Evolutionary conservation across 2,797 vertebrate species (phyloP).

Genomic region (Sitta carolinensis): DNA sequence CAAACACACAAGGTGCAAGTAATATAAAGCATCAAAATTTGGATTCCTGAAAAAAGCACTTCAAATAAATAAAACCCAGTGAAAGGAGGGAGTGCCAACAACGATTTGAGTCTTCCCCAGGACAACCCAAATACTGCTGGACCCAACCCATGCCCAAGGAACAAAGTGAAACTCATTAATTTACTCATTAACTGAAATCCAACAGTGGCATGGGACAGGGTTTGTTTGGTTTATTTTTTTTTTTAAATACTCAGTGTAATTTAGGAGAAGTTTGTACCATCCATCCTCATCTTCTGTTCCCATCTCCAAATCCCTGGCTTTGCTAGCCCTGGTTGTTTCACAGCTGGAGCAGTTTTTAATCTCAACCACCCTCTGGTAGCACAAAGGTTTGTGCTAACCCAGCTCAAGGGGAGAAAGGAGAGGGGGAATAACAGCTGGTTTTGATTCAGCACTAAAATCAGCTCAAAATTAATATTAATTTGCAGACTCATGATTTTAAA

Average conservation of each 20-base stretch:
- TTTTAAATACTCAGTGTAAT: no score
- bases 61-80: neutral
- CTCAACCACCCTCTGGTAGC: neutral
- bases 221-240: neutral
- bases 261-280: neutral
- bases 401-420: neutral
- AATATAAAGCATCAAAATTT: neutral
- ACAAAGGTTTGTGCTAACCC: neutral
- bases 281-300: neutral
- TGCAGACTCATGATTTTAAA: neutral
- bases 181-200: neutral
- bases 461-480: neutral
- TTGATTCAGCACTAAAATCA: neutral
- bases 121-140: neutral
- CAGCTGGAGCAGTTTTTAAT: neutral
- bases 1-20: neutral
- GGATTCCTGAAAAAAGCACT: neutral
- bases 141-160: neutral
- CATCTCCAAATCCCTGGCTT: neutral
- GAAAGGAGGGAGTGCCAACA: neutral
- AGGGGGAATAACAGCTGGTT: neutral
- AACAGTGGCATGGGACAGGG: rapidly evolving
- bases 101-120: neutral
- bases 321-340: neutral
- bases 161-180: neutral